These are phyloP conservation scores for Phoebastria nigripes DNA, from an alignment of 2,797 vertebrate genomes.

Conservation along the genomic window DNA sequence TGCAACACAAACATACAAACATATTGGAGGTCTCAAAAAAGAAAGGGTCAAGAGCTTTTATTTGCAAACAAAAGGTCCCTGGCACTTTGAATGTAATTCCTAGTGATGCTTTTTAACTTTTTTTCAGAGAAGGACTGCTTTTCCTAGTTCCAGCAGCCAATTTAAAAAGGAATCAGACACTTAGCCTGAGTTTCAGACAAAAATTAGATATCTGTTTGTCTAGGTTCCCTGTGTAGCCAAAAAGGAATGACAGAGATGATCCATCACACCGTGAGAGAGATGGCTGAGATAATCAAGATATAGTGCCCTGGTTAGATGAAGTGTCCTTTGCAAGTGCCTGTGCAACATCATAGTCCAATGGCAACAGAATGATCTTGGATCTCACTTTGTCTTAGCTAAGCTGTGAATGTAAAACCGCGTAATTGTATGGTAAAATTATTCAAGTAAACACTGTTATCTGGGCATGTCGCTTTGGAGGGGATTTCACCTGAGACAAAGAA, in stretches of 20 bases:
- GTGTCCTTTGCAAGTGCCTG: background rate
- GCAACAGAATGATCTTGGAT: background rate
- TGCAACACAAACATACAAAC: background rate
- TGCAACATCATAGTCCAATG: background rate
- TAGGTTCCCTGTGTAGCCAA: background rate
- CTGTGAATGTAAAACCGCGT: background rate
- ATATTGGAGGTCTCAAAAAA: background rate
- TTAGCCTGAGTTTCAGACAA: background rate
- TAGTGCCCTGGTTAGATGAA: background rate
- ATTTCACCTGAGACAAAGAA: background rate
- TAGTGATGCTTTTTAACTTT: background rate
- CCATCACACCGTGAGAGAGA: background rate
- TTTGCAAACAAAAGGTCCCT: background rate
- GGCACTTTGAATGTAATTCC: background rate
- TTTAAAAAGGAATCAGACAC: background rate
- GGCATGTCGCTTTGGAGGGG: background rate
- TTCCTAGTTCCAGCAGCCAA: background rate
- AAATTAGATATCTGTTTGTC: background rate
- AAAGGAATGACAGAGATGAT: background rate
- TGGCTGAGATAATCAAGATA: background rate
- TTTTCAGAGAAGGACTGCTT: background rate
- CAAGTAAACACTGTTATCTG: background rate
- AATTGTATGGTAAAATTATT: background rate
- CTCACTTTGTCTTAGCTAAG: background rate
- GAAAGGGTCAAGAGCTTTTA: background rate